Evolutionary conservation across 1,140 invertebrate species (phyloP), one percentile per base, ranked within the genome.

Genomic region (Aradophagus sp.): DNA sequence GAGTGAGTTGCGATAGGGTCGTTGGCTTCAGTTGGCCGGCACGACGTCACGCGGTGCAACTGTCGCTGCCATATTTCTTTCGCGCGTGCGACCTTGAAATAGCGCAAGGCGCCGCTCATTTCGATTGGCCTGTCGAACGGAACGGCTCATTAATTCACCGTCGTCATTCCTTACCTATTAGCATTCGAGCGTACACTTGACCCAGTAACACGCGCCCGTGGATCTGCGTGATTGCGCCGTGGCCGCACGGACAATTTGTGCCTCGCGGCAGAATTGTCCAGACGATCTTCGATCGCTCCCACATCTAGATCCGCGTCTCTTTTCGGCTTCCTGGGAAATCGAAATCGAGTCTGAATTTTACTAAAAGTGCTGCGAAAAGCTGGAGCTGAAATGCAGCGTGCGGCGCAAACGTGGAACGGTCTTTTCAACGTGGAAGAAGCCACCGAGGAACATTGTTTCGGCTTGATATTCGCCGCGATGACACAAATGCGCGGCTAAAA

Each of bases 211-310:
- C 81, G 63, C 55, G 85, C 74, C 74, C 86, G 76, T 16, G 86
- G 84, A 84, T 85, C 86, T 16, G 75, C 73, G 66, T 91, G 87
- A 58, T 89, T 91, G 71, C 90, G 88, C 80, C 88, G 89, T 3
- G 93, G 92, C 78, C 91, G 87, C 1, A 94, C 87, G 0, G 91
- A 88, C 29, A 93, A 79, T 83, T 93, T 93, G 84, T 94, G 92
- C 74, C 87, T 88, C 1, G 92, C 92, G 0, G 92, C 92, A 1
- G 89, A 86, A 74, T 87, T 91, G 80, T 94, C 92, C 84, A 94
- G 86, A 13, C 91, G 86, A 50, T 87, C 83, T 5, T 85, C 86
- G 17, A 84, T 78, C 45, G 84, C 75, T n/a, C 87, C 84, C 39
- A 91, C 80, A 71, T 91, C 89, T 77, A 92, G 80, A 14, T 88